Conservation (phyloP, 2,113 vertebrate species). For the Pterocles burchelli region DNA sequence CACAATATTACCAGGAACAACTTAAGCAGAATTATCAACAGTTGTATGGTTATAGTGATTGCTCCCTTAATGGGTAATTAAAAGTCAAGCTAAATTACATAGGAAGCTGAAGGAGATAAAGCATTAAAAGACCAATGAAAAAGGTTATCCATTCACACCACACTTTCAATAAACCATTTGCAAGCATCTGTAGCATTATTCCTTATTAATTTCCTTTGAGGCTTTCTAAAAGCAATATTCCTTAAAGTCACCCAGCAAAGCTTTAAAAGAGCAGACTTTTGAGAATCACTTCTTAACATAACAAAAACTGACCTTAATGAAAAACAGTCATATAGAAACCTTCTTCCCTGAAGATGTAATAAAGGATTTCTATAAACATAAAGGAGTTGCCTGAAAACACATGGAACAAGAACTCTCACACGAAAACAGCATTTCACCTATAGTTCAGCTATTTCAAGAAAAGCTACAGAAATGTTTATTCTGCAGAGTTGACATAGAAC, state of each 20-base stretch:
- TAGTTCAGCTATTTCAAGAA: not conserved
- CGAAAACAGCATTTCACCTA: not conserved
- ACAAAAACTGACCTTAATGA: not conserved
- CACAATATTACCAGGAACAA: not conserved
- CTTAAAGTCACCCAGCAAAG: not conserved
- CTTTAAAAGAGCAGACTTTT: not conserved
- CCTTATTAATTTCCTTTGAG: not conserved
- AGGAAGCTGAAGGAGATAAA: not conserved
- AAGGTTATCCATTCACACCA: not conserved
- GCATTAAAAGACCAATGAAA: slow-evolving; percentile 31
- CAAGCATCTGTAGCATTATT: not conserved
- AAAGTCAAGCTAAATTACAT: slow-evolving; percentile 11
- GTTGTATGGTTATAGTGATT: not conserved
- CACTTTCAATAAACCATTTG: not conserved
- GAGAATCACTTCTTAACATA: not conserved
- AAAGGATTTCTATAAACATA: not conserved
- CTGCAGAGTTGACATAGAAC: not conserved
- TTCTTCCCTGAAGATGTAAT: not conserved
- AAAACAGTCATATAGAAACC: not conserved
- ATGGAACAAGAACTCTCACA: not conserved
- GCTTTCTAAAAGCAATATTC: not conserved
- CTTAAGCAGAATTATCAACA: not conserved
- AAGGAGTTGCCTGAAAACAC: not conserved
- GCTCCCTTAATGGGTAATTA: not conserved
- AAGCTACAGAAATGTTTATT: not conserved